A percentile compares a stretch with the other conserved stretches of the same genome.
These are phyloP conservation scores for Seira ritae DNA, from an alignment of 2,888 invertebrate genomes.

Conservation along the genomic window DNA sequence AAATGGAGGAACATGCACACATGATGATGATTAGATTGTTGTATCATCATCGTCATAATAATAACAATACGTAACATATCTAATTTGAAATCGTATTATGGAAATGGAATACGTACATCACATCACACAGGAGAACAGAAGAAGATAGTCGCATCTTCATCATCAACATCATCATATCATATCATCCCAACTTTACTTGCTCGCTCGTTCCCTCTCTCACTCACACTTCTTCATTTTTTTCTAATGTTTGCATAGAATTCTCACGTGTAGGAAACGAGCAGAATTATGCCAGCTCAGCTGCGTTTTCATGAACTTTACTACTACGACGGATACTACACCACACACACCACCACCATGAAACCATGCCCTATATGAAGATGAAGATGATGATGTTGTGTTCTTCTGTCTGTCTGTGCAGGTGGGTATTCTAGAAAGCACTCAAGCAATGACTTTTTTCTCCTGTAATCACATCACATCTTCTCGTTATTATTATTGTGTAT, in stretches of 20 bases:
- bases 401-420: neutral
- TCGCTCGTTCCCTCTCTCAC: neutral
- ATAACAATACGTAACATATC: neutral
- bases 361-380: neutral
- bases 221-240: too few relatives aligned
- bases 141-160: too few relatives aligned
- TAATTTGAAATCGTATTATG: slow-evolving; percentile 6
- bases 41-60: neutral
- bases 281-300: slow-evolving; percentile 6
- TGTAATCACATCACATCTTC: slow-evolving; percentile 6
- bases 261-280: neutral
- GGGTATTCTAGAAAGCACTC: neutral
- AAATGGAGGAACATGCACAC: neutral
- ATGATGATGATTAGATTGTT: slow-evolving; percentile 6
- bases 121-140: too few relatives aligned
- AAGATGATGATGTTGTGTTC: too few relatives aligned
- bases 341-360: too few relatives aligned
- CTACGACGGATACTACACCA: too few relatives aligned
- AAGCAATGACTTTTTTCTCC: slow-evolving; percentile 11
- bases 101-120: neutral
- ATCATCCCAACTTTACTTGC: neutral
- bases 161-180: neutral
- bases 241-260: slow-evolving; percentile 1
- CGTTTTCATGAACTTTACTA: slow-evolving; percentile 1
- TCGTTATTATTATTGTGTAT: slow-evolving; percentile 2